Conservation (phyloP, 2,888 invertebrate genomes). For the Euplagia quadripunctaria region DNA sequence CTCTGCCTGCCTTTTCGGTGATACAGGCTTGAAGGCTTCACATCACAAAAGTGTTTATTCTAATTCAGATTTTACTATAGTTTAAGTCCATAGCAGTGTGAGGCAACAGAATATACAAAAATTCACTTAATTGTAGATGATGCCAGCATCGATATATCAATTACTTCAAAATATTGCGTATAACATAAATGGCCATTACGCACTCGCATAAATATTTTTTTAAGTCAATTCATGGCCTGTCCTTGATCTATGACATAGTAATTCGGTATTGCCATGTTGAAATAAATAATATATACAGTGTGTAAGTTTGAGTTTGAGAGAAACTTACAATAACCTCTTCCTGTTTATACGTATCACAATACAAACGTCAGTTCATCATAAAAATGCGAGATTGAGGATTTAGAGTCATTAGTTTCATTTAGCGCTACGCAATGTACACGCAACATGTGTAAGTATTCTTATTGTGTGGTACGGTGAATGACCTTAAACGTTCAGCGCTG, state of each 20-base stretch:
- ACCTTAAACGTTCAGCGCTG: no score
- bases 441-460: no score
- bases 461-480: no score
- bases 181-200: neutral
- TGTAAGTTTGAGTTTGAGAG: no score
- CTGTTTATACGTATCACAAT: no score
- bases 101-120: neutral
- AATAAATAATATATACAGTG: neutral
- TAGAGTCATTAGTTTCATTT: no score
- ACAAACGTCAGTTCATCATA: no score
- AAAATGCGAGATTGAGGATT: no score
- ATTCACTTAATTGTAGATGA: neutral
- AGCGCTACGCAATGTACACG: no score
- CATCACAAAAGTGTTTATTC: neutral
- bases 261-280: neutral
- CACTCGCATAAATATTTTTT: neutral
- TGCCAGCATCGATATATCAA: constrained; percentile 2
- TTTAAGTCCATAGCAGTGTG: neutral
- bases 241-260: neutral
- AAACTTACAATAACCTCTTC: no score
- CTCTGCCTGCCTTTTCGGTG: no score
- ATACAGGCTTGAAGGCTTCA: no score
- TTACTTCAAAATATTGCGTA: neutral
- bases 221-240: neutral
- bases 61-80: neutral